These are phyloP conservation scores for Ramphastos sulfuratus DNA, from an alignment of 2,113 vertebrate genomes.

Conservation along the genomic window DNA sequence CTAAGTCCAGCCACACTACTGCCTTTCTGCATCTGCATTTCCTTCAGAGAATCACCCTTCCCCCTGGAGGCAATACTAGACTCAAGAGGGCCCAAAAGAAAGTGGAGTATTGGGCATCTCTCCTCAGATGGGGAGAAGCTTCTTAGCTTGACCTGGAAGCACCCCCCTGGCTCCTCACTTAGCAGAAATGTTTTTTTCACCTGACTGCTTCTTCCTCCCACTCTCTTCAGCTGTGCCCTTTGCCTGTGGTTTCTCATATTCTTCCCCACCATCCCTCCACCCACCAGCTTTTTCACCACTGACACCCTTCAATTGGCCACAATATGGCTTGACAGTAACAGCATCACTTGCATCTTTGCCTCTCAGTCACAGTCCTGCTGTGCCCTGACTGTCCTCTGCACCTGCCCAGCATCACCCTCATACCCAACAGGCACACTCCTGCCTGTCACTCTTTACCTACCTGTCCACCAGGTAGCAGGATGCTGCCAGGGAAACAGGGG, in stretches of 20 bases:
- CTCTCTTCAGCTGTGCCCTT: neutral
- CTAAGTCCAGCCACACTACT: neutral
- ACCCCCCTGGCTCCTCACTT: neutral
- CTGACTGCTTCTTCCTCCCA: neutral
- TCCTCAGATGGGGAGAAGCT: neutral
- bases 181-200: neutral
- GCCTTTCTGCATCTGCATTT: neutral
- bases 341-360: fast-evolving
- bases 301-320: neutral
- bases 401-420: neutral
- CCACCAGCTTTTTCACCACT: neutral
- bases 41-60: neutral
- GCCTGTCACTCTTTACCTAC: neutral
- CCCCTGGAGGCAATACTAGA: neutral
- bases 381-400: neutral
- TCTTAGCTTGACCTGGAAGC: neutral
- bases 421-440: neutral
- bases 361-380: neutral
- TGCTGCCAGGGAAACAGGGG: neutral
- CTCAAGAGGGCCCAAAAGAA: neutral
- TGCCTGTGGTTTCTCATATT: neutral
- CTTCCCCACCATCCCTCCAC: too few species aligned
- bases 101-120: neutral
- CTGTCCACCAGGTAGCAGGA: neutral
- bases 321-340: neutral